Base-by-base conservation (phyloP, 1,140 invertebrate species). In the Lucilia sericata region DNA sequence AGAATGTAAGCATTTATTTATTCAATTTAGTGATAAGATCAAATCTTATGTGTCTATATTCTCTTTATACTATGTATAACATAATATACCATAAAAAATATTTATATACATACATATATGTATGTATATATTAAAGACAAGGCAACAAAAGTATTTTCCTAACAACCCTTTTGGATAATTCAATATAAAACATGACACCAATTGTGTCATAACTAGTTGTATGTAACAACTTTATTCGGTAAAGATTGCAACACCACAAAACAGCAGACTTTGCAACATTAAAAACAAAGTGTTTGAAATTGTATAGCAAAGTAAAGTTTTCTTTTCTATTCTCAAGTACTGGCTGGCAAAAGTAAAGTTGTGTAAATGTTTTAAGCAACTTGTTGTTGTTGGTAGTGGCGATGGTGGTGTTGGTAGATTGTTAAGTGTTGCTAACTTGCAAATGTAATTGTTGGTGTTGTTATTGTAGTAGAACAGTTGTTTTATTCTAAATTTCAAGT, bases 401-500 rank as follows among this genome's bases (percentile, higher is more conserved):
- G 25, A 30, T 30, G 25, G 25, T 30, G 25, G 25, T 30, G 25
- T 30, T 30, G 25, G 25, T 30, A 30, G 25, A 3, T 30, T 30
- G 1, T 30, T 30, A 30, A 30, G 25, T 30, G 25, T 30, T 30
- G 25, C 25, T 30, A 30, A 30, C 25, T 30, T 30, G 25, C 25
- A 30, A 30, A 30, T 30, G 25, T 30, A 30, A 2, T 30, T 30
- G 25, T 30, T 30, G 3, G 25, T 30, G 25, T 30, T 30, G 25
- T 49, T n/a, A 25, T 80, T 80, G 25, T 80, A 3, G 76, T 51
- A 25, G 76, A 30, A 30, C 17, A 17, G 9, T 19, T 80, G 14
- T 80, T 49, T 47, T 80, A 25, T 80, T 47, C 47, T 47, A 80
- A 80, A 49, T 80, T 47, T 80, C 47, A 80, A 49, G 76, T 49